These are phyloP conservation scores for Taeniopygia guttata DNA, from an alignment of 2,797 vertebrate genomes.

Conservation along the genomic window DNA sequence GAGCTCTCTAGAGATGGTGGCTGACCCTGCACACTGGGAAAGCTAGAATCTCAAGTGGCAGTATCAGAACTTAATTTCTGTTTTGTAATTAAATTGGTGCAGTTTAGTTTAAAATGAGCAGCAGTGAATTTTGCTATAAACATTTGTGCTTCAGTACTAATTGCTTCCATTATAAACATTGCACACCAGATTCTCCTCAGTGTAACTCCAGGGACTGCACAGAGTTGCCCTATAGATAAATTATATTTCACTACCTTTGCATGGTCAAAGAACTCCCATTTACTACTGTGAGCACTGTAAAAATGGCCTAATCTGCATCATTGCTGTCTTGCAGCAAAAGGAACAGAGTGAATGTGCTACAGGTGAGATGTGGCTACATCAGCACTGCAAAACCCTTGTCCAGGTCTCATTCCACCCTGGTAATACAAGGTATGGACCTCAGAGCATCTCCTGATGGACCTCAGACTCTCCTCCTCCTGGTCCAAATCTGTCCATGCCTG, in stretches of 20 bases:
- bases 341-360: neutral
- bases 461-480: neutral
- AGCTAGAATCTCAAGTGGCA: neutral
- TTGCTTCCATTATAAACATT: neutral
- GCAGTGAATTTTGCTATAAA: neutral
- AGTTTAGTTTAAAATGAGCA: neutral
- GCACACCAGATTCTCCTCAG: neutral
- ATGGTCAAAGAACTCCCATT: neutral
- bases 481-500: neutral
- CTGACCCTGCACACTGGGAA: neutral
- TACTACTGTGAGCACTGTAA: neutral
- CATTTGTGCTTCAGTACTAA: neutral
- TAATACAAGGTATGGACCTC: neutral
- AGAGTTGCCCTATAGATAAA: neutral
- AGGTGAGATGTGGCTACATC: neutral
- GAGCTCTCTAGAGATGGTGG: neutral
- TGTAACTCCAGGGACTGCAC: neutral
- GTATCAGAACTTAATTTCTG: neutral
- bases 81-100: neutral
- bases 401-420: neutral
- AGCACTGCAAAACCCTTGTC: neutral
- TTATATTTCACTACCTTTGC: neutral
- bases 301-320: neutral
- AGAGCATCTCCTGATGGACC: neutral
- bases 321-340: neutral